Percentiles rank a stretch among this genome's conserved stretches.
Evolutionary conservation across 2,797 vertebrate genomes (phyloP).

Genomic region (Onychomys leucogaster): DNA sequence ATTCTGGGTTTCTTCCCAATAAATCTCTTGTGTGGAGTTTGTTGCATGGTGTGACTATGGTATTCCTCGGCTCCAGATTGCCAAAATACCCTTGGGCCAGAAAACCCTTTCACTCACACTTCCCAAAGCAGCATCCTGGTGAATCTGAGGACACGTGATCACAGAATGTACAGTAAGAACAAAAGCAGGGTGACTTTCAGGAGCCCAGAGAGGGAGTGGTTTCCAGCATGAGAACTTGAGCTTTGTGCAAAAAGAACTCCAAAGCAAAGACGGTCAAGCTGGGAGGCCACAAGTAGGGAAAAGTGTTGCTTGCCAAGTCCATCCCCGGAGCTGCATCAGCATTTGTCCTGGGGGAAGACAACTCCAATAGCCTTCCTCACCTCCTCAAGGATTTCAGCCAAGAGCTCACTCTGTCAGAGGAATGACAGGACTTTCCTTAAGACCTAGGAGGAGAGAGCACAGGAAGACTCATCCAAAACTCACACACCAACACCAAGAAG

Average conservation of each 20-base stretch:
- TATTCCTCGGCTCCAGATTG: background rate
- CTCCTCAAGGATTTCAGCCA: conserved; percentile 82
- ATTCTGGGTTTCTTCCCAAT: background rate
- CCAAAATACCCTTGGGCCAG: background rate
- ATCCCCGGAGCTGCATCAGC: background rate
- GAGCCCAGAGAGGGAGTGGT: background rate
- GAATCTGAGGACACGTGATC: background rate
- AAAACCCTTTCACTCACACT: background rate
- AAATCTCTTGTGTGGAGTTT: background rate
- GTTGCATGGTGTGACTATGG: background rate
- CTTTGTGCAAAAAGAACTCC: background rate
- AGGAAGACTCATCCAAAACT: background rate
- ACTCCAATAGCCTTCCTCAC: conserved; percentile 71
- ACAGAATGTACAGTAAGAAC: background rate
- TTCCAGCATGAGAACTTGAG: background rate
- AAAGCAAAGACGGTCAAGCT: background rate
- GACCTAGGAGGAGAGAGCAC: conserved; percentile 71
- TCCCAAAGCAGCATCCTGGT: background rate
- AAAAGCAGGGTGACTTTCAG: background rate
- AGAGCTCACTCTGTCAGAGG: conserved; percentile 82
- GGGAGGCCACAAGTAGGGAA: background rate
- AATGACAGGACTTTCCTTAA: conserved; percentile 86
- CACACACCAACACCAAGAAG: fast-evolving
- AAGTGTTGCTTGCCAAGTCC: background rate
- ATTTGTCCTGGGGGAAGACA: conserved; percentile 69